Conservation (phyloP, 2,113 vertebrate species). For the Eidolon helvum region DNA sequence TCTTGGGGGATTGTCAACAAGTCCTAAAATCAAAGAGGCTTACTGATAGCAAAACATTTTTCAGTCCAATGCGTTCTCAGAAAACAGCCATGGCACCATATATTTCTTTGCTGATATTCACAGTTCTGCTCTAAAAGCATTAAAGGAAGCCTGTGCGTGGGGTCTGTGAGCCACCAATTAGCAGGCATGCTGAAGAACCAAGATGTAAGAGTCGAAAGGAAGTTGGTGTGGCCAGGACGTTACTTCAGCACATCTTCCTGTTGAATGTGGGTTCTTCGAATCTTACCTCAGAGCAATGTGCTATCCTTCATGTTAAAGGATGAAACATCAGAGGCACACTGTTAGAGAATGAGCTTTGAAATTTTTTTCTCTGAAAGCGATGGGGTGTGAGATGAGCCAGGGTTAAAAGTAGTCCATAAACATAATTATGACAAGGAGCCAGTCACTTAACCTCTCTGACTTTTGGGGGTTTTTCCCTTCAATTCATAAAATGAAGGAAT, state of each 20-base stretch:
- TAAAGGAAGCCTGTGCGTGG: not conserved
- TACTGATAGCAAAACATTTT: not conserved
- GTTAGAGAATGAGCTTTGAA: not conserved
- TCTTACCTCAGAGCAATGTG: no score
- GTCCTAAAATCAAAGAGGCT: not conserved
- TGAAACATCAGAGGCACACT: rapidly evolving
- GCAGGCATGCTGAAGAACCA: not conserved
- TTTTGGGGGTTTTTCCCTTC: not conserved
- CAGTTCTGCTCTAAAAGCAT: not conserved
- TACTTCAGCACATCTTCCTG: not conserved
- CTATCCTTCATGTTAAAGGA: not conserved
- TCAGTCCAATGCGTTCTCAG: not conserved
- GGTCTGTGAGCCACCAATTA: not conserved
- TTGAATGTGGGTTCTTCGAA: not conserved
- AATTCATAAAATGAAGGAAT: conserved; percentile 47
- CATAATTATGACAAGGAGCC: conserved; percentile 27
- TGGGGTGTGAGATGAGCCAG: not conserved
- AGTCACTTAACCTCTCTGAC: conserved; percentile 48
- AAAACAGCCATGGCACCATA: not conserved
- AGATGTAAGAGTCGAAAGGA: not conserved
- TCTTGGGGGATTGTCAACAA: not conserved
- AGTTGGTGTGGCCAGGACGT: not conserved
- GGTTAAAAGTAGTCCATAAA: conserved; percentile 41
- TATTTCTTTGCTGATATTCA: not conserved
- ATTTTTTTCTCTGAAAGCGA: not conserved